Evolutionary conservation across 2,113 vertebrate species (phyloP), one percentile per base, ranked within the genome.

Genomic region (Taxidea taxus): DNA sequence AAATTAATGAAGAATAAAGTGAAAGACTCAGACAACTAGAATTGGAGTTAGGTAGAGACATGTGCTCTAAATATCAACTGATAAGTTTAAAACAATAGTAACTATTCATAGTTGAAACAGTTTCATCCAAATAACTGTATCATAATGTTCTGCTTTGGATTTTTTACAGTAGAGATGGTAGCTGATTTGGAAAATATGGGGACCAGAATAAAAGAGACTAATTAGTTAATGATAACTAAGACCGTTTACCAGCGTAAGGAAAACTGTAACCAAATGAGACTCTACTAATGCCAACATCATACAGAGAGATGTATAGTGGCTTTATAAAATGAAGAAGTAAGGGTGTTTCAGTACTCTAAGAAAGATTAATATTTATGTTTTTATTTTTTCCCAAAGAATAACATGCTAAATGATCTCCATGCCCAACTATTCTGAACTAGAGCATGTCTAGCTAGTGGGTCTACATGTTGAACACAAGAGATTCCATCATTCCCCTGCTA

Each of bases 371-470:
- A 56, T 85, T 31, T 82, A 66, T 72, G 3, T 1, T 87, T 96
- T 95, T 94, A 84, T 90, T 92, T 94, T 94, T 87, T 74, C 31
- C 9, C 23, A 87, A 91, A 96, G 13, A 85, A 81, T 75, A 87
- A 91, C 68, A 64, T 68, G 18, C 2, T 82, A 80, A 97, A 54
- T 88, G 34, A 81, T 89, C 20, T 94, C 70, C 25, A 89, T 3
- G 93, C 21, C 54, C 54, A 95, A 77, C 34, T 62, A 14, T 51
- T 68, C 9, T 82, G 56, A 94, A 56, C 18, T 58, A 86, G 0
- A 89, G n/a, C 20, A 75, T 84, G 27, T 92, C 31, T 90, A 92
- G 39, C 44, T 87, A 85, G 31, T 93, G 42, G 1, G 27, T 81
- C 70, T 93, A 91, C 4, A 72, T 91, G 62, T 54, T 4, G 21